These are phyloP conservation scores for Chromoteleia sp. DNA, from an alignment of 2,888 invertebrate species.

Conservation along the genomic window DNA sequence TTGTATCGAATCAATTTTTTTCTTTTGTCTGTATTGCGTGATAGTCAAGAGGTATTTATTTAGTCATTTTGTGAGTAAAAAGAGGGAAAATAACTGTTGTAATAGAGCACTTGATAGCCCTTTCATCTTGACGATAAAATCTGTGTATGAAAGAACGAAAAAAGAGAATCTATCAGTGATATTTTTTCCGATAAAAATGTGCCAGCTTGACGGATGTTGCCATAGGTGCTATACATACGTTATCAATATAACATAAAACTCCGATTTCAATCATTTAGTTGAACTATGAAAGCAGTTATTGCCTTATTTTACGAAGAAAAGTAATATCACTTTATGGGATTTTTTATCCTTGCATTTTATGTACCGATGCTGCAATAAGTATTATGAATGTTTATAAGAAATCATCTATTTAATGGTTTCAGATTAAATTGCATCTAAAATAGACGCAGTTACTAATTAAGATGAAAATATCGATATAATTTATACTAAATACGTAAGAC, in stretches of 20 bases:
- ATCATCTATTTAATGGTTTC: background rate
- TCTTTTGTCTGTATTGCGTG: slow-evolving; percentile 26
- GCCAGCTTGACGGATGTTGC: slow-evolving; percentile 73
- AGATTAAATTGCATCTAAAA: too few relatives aligned
- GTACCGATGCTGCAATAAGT: background rate
- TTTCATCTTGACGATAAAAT: slow-evolving; percentile 72
- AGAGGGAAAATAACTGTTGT: slow-evolving; percentile 59
- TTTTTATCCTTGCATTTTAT: slow-evolving; percentile 12
- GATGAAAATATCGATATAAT: too few relatives aligned
- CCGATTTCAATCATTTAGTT: slow-evolving; percentile 53
- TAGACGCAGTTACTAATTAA: too few relatives aligned
- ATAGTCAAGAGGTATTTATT: slow-evolving; percentile 44
- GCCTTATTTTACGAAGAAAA: slow-evolving; percentile 43
- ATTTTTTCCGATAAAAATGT: slow-evolving; percentile 74
- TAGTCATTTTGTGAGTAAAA: slow-evolving; percentile 51
- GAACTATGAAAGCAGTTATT: slow-evolving; percentile 32
- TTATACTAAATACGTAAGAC: too few relatives aligned
- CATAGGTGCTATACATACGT: slow-evolving; percentile 74
- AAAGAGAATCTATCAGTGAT: slow-evolving; percentile 75
- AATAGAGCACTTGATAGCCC: slow-evolving; percentile 68
- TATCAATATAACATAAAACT: slow-evolving; percentile 74
- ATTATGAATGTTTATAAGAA: background rate
- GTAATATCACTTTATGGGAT: slow-evolving; percentile 35
- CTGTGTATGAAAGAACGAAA: slow-evolving; percentile 70
- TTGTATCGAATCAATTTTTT: too few relatives aligned